These are phyloP conservation scores for Pteronura brasiliensis DNA, from an alignment of 2,113 vertebrate species.

Conservation along the genomic window DNA sequence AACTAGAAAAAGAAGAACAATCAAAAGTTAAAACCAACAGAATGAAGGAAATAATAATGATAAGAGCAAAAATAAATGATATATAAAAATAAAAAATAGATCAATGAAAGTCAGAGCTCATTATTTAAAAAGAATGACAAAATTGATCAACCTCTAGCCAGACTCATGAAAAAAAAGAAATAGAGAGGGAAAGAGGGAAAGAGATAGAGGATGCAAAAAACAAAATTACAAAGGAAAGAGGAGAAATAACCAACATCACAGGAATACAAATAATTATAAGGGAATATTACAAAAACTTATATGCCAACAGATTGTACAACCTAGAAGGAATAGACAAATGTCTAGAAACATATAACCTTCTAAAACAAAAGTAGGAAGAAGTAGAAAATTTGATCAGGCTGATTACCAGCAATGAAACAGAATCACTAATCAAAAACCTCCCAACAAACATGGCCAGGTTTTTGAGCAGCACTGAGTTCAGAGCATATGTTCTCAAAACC, in stretches of 20 bases:
- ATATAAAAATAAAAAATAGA: background rate
- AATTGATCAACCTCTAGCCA: background rate
- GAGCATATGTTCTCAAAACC: background rate
- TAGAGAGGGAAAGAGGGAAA: background rate
- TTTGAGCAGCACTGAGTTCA: background rate
- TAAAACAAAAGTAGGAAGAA: background rate
- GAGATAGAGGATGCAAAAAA: background rate
- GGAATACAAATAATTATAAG: background rate
- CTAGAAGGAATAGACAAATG: background rate
- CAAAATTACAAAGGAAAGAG: background rate
- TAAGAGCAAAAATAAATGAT: background rate
- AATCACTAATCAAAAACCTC: background rate
- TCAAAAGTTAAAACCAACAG: background rate
- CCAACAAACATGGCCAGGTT: background rate
- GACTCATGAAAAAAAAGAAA: background rate
- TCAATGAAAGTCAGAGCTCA: background rate
- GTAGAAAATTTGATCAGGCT: background rate
- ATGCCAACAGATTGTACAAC: background rate
- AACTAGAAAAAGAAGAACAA: background rate
- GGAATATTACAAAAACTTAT: background rate
- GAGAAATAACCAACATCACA: background rate
- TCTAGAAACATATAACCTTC: background rate
- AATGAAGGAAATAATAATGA: background rate
- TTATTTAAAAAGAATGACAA: background rate
- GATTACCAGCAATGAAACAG: background rate